Base-by-base conservation (phyloP, 2,797 vertebrate species). In the Sarcophilus harrisii region DNA sequence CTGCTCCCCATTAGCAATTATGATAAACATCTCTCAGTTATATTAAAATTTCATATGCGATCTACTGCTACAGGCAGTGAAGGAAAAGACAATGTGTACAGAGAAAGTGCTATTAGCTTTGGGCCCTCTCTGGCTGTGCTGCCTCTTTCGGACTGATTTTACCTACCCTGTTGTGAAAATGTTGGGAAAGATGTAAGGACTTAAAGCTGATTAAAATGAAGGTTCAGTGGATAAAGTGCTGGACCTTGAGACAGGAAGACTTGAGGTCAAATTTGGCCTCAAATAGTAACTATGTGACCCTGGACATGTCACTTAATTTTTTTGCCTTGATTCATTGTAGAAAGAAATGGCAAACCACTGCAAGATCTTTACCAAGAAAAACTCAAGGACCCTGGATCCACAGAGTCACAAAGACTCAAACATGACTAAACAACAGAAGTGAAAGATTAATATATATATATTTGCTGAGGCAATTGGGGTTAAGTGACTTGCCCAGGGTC, bases 21-120 rank as follows among this genome's bases (percentile, higher is more conserved):
- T 59, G 12, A 57, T n/a, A 73, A 45, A 14, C 24, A 12, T 49
- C 1, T 58, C 91, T 87, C 52, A 21, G 97, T 96, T 97, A 52
- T 94, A 96, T 97, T 97, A 95, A 95, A 97, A 97, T 97, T 95
- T 95, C 16, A 5, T 89, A 57, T 91, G 49, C 91, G 58, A 66
- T 32, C 0, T 0, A 93, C 55, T 58, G 57, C 62, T 94, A 58
- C 5, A 62, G 60, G 62, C 29, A 27, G 30, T 62, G 5, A 32
- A 93, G 54, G 16, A 96, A 90, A 93, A 95, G 57, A 18, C 92
- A 95, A 13, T 45, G 28, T 29, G 0, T 90, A 52, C n/a, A 30
- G 58, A 96, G 62, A 94, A 93, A 92, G 45, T 58, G 91, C 90
- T 90, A 52, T 91, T 90, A 30, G 52, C 62, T 94, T 96, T 16